Percentiles rank a stretch among this genome's conserved stretches.
phyloP scores from a whole-genome alignment of 2,113 vertebrate genomes.

The Ammodytes marinus region DNA sequence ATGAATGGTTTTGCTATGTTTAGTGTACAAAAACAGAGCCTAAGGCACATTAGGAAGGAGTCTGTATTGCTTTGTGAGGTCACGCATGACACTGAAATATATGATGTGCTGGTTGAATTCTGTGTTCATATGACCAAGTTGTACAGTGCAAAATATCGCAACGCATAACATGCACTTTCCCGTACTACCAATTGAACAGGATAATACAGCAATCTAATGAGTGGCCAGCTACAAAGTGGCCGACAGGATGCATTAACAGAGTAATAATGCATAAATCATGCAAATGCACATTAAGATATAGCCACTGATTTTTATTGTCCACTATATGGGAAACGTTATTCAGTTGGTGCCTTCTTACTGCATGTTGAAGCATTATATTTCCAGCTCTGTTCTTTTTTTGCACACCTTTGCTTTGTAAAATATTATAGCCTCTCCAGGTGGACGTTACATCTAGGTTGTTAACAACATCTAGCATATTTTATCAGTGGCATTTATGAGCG shows the following conservation, averaged over 20 bases:
- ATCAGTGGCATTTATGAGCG: conserved; percentile 55
- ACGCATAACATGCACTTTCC: conserved; percentile 32
- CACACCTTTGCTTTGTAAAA: conserved; percentile 48
- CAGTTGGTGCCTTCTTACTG: conserved; percentile 38
- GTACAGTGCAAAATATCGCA: conserved; percentile 9
- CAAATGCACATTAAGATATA: conserved; percentile 60
- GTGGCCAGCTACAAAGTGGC: conserved; percentile 40
- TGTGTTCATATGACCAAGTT: conserved; percentile 35
- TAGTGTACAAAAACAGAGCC: conserved; percentile 44
- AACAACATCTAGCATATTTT: conserved; percentile 55
- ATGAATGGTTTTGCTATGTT: conserved; percentile 46
- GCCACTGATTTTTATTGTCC: conserved; percentile 60
- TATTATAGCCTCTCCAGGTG: conserved; percentile 37
- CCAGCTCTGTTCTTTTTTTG: conserved; percentile 48
- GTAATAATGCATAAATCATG: conserved; percentile 70
- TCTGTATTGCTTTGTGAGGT: conserved; percentile 29
- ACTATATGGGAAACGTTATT: conserved; percentile 54
- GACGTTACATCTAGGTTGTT: conserved; percentile 45
- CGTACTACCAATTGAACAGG: neutral
- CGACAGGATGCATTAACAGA: conserved; percentile 50
- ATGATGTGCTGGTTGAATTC: conserved; percentile 26
- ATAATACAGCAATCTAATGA: conserved; percentile 43
- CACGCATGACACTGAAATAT: conserved; percentile 38
- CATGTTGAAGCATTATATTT: conserved; percentile 39
- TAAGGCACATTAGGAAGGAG: conserved; percentile 46